These are phyloP conservation scores for Hydractinia symbiolongicarpus DNA, from an alignment of 30 jellyfish, hydroid and myxozoan genomes.

Conservation along the genomic window DNA sequence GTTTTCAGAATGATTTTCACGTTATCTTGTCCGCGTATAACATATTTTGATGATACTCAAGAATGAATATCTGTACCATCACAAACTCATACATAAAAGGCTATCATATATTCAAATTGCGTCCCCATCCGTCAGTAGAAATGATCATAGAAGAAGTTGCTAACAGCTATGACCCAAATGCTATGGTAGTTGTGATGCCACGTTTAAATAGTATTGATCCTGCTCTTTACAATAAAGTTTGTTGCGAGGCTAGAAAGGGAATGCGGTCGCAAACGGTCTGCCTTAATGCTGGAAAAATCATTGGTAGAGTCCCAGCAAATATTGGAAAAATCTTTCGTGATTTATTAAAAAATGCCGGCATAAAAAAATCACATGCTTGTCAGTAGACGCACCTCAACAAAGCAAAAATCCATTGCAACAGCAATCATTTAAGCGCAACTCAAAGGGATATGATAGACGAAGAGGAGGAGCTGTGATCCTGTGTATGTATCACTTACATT, in stretches of 20 bases:
- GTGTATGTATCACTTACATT: not conserved
- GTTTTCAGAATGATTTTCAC: too few relatives aligned
- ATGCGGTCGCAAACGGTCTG: not conserved
- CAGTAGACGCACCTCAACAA: not conserved
- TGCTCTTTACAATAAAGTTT: not conserved
- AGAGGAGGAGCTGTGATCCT: constrained; percentile 12
- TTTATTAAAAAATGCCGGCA: not conserved
- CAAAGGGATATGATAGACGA: not conserved
- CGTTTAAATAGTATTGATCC: not conserved
- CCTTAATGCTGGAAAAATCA: constrained; percentile 15
- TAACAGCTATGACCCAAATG: not conserved
- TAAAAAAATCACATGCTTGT: constrained; percentile 2
- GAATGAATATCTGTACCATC: not conserved
- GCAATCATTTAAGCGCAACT: constrained; percentile 7
- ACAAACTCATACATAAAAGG: not conserved
- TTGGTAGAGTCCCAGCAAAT: constrained; percentile 16
- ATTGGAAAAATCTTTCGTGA: not conserved
- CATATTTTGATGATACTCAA: too few relatives aligned
- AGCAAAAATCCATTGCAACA: not conserved
- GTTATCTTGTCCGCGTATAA: too few relatives aligned
- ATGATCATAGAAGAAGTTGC: not conserved
- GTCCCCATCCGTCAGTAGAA: not conserved
- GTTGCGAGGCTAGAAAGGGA: constrained; percentile 2
- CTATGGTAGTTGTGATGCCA: constrained; percentile 16
- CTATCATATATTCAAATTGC: constrained; percentile 4